Percentiles rank a stretch among this genome's conserved stretches.
Evolutionary conservation across 1,140 invertebrate genomes (phyloP).

Genomic region (Scylla paramamosain): DNA sequence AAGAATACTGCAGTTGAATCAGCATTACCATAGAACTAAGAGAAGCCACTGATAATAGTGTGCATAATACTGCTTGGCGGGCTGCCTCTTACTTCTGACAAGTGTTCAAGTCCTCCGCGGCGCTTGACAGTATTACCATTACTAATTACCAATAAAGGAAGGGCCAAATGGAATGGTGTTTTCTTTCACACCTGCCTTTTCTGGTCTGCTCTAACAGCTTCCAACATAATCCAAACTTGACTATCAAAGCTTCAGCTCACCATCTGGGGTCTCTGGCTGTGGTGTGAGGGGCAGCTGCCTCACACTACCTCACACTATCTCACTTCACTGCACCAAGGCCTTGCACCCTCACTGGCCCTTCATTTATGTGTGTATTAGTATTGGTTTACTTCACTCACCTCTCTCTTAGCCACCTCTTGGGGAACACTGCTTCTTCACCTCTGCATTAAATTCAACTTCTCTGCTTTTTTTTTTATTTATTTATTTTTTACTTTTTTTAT

Average conservation of each 20-base stretch:
- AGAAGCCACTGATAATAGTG: not conserved
- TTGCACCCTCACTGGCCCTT: slow-evolving; percentile 56
- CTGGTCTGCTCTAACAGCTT: slow-evolving; percentile 41
- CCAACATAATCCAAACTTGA: not conserved
- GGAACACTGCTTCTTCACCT: too few species aligned
- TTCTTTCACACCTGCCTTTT: slow-evolving; percentile 70
- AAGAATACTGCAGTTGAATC: not conserved
- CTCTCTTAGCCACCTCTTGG: not conserved
- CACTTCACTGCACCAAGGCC: not conserved
- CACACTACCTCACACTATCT: not conserved
- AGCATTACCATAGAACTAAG: slow-evolving; percentile 44
- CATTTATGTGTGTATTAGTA: slow-evolving; percentile 62
- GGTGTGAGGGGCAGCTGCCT: not conserved
- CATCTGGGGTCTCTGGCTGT: too few species aligned
- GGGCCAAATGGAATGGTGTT: slow-evolving; percentile 69
- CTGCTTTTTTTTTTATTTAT: too few species aligned
- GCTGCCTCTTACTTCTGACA: slow-evolving; percentile 48
- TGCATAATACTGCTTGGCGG: slow-evolving; percentile 1
- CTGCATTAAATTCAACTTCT: too few species aligned
- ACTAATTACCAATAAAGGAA: slow-evolving; percentile 74
- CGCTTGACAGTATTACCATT: slow-evolving; percentile 29
- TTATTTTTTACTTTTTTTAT: too few species aligned
- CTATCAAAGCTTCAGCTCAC: not conserved
- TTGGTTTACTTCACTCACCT: not conserved
- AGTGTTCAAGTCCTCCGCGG: not conserved